A percentile compares a stretch with the other conserved stretches of the same genome.
Evolutionary conservation across 2,888 invertebrate genomes (phyloP).

Genomic region (Synanthedon vespiformis): DNA sequence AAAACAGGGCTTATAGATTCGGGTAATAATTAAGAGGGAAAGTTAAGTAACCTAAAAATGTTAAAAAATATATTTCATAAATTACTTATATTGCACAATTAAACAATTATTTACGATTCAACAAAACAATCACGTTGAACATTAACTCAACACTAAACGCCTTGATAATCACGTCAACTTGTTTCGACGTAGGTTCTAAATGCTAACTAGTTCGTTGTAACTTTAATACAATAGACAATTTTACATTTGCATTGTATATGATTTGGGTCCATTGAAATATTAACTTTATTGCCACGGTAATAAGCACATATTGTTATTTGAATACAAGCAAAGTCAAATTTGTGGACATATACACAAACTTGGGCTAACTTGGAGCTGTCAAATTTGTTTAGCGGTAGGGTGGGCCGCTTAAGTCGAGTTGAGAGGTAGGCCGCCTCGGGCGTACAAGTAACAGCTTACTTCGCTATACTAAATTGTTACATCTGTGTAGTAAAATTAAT

Average conservation of each 20-base stretch:
- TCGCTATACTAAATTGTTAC: constrained; percentile 61
- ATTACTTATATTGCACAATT: too few species aligned
- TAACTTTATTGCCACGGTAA: constrained; percentile 10
- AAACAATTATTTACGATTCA: constrained; percentile 1
- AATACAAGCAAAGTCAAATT: constrained; percentile 18
- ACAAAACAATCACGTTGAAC: constrained; percentile 13
- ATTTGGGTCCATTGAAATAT: constrained; percentile 7
- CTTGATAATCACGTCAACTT: constrained; percentile 64
- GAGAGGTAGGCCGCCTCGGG: constrained; percentile 49
- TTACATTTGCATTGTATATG: constrained; percentile 4
- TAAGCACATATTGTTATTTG: constrained; percentile 11
- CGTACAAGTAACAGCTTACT: constrained; percentile 64
- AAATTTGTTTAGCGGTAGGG: constrained; percentile 68
- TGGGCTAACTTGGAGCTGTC: constrained; percentile 65
- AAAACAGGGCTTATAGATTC: too few species aligned
- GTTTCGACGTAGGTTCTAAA: constrained; percentile 55
- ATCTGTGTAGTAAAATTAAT: constrained; percentile 67
- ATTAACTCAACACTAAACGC: constrained; percentile 44
- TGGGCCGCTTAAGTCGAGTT: constrained; percentile 58
- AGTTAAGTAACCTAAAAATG: too few species aligned
- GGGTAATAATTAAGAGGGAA: too few species aligned
- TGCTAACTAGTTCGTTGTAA: constrained; percentile 59
- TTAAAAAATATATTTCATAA: too few species aligned
- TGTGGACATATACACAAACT: constrained; percentile 51
- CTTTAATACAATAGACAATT: constrained; percentile 31